A percentile compares a stretch with the other conserved stretches of the same genome.
These are phyloP conservation scores for Tursiops truncatus DNA, from an alignment of 2,113 vertebrate species.

Conservation along the genomic window DNA sequence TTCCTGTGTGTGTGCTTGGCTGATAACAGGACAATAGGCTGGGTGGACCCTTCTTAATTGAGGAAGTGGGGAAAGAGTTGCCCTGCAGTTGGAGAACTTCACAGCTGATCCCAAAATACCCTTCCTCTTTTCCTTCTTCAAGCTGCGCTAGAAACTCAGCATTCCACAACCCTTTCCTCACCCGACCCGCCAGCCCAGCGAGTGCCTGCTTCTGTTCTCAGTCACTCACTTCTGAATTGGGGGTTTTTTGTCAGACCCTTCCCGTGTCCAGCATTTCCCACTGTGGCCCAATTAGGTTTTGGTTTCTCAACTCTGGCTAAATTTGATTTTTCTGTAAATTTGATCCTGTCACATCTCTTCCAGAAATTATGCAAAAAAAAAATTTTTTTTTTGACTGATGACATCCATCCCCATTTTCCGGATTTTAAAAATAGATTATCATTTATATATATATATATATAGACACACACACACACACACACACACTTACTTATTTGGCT, in stretches of 20 bases:
- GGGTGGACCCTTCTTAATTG: background rate
- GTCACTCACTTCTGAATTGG: background rate
- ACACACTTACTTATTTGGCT: too few relatives aligned
- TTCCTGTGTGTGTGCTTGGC: background rate
- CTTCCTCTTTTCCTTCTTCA: constrained; percentile 7
- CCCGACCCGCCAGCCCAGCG: too few relatives aligned
- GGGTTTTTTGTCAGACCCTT: background rate
- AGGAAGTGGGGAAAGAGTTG: constrained; percentile 1
- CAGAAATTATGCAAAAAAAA: background rate
- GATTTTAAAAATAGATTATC: background rate
- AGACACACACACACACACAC: too few relatives aligned
- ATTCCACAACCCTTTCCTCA: background rate
- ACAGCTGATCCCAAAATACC: background rate
- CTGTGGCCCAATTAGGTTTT: background rate
- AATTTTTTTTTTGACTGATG: background rate
- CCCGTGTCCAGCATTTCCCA: background rate
- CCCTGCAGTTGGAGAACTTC: constrained; percentile 28
- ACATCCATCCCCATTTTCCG: background rate
- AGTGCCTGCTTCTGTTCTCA: background rate
- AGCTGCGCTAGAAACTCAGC: background rate
- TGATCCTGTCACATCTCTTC: background rate
- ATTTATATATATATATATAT: too few relatives aligned
- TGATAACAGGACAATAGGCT: background rate
- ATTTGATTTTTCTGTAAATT: constrained; percentile 8
- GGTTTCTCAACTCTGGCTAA: background rate